These are phyloP conservation scores for Iselma pallidipennis DNA, from an alignment of 2,888 invertebrate species.

Conservation along the genomic window DNA sequence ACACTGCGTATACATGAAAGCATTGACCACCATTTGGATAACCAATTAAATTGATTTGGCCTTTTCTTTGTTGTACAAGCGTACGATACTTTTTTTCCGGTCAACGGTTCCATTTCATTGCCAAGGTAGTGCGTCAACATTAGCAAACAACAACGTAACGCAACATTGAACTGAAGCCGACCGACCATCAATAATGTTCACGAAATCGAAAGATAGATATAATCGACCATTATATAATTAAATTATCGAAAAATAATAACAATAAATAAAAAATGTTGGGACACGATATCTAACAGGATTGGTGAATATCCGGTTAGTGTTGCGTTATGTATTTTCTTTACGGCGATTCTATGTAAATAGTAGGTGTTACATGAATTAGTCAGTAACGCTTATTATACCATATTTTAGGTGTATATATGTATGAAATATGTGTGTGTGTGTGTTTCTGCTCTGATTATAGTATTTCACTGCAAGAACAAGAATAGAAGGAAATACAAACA, in stretches of 20 bases:
- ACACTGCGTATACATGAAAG: background rate
- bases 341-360: background rate
- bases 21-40: background rate
- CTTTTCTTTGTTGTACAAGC: background rate
- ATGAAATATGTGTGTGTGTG: background rate
- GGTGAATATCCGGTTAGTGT: background rate
- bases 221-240: background rate
- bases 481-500: background rate
- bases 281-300: background rate
- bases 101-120: background rate
- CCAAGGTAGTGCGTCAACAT: background rate
- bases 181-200: background rate
- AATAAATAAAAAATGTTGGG: background rate
- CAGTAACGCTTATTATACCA: background rate
- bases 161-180: background rate
- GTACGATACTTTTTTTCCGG: background rate
- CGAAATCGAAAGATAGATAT: background rate
- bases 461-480: background rate
- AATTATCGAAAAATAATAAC: background rate
- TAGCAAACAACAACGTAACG: background rate
- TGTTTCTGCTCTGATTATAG: background rate
- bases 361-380: background rate
- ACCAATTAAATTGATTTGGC: slow-evolving; percentile 16
- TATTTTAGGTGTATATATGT: background rate
- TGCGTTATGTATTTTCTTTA: background rate